Conservation (phyloP, 2,888 invertebrate species). For the Hyppa rectilinea region DNA sequence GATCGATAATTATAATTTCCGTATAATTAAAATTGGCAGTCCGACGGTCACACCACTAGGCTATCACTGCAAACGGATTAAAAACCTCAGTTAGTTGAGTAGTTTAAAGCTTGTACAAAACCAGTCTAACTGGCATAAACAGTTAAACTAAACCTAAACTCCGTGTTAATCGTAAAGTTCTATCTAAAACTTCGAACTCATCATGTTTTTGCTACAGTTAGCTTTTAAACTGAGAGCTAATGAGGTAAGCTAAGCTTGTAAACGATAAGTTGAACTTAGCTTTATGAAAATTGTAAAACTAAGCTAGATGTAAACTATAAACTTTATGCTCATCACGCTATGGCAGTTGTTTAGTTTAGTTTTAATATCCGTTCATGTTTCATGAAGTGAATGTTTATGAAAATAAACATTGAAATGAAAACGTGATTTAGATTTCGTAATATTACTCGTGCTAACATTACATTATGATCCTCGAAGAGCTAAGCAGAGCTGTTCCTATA, state of each 20-base stretch:
- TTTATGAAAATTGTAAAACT: conserved; percentile 34
- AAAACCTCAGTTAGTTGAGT: conserved; percentile 20
- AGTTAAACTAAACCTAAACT: conserved; percentile 6
- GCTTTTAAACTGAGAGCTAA: conserved; percentile 15
- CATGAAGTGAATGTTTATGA: conserved; percentile 14
- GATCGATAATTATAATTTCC: not conserved
- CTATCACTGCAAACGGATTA: too few species aligned
- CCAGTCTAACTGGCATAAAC: conserved; percentile 3
- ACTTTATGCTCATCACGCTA: conserved; percentile 28
- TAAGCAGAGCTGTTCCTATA: too few species aligned
- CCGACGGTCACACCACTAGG: too few species aligned
- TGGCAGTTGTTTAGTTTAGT: conserved; percentile 27
- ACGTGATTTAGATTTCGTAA: not conserved
- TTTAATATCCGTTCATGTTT: conserved; percentile 26
- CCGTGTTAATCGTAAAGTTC: conserved; percentile 38
- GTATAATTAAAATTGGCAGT: too few species aligned
- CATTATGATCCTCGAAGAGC: too few species aligned
- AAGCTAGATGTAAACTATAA: conserved; percentile 19
- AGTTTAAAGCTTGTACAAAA: conserved; percentile 16
- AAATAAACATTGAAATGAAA: conserved; percentile 22
- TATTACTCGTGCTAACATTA: not conserved
- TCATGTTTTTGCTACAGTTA: conserved; percentile 31
- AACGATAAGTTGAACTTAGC: conserved; percentile 14
- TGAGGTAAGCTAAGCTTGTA: conserved; percentile 6
- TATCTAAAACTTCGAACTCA: conserved; percentile 7